Conservation (phyloP, 2,797 vertebrate genomes). For the Gymnothorax javanicus region DNA sequence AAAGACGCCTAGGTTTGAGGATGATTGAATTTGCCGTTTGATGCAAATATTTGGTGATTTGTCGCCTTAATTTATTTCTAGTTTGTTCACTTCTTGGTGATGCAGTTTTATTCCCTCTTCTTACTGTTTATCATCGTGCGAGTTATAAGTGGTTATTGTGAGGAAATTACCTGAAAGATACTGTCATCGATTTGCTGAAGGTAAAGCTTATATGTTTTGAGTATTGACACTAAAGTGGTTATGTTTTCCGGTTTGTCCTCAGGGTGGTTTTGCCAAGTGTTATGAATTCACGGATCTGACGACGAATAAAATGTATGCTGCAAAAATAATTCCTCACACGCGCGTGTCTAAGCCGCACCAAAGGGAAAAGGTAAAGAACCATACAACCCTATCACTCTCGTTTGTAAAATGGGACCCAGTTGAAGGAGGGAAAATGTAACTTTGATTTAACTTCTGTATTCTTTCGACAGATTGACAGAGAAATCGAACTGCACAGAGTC, state of each 20-base stretch:
- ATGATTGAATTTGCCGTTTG: not conserved
- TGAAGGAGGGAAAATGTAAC: not conserved
- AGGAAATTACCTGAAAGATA: not conserved
- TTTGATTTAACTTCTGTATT: not conserved
- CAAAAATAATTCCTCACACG: constrained; percentile 96
- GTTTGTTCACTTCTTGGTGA: not conserved
- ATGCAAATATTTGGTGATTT: not conserved
- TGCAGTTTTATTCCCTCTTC: not conserved
- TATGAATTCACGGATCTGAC: constrained; percentile 97
- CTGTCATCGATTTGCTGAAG: not conserved
- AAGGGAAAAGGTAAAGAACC: constrained; percentile 86
- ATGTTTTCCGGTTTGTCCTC: constrained; percentile 25
- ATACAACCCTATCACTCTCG: not conserved
- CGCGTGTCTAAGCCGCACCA: constrained; percentile 97
- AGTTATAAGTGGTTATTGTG: not conserved
- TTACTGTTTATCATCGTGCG: not conserved
- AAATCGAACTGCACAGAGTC: constrained; percentile 91
- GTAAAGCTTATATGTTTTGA: not conserved
- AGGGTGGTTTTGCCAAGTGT: constrained; percentile 98
- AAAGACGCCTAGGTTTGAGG: not conserved
- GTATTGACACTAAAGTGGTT: not conserved
- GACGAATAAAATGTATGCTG: constrained; percentile 95
- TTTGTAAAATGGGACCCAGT: not conserved
- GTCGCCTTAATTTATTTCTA: not conserved
- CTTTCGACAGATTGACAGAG: constrained; percentile 86